Evolutionary conservation across 1,140 invertebrate species (phyloP).

Genomic region (Branchinecta lindahli): DNA sequence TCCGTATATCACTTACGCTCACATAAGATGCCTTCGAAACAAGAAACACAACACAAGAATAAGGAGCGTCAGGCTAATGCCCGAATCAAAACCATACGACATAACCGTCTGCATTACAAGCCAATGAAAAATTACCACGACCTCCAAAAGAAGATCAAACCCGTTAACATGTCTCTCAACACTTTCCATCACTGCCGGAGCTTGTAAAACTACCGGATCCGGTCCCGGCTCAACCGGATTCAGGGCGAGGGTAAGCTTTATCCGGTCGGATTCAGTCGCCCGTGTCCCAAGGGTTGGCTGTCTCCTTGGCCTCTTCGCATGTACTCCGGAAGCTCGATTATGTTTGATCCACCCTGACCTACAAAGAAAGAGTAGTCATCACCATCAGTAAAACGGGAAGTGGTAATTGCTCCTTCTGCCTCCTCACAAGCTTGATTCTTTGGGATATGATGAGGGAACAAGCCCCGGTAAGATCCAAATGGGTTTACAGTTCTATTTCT

Average conservation of each 20-base stretch:
- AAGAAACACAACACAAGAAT: neutral
- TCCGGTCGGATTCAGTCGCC: neutral
- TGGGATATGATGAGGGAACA: too few species aligned
- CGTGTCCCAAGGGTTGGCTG: neutral
- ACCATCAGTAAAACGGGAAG: too few species aligned
- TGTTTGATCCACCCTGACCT: conserved; percentile 1
- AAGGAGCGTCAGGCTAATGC: neutral
- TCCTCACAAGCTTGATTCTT: too few species aligned
- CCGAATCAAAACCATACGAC: neutral
- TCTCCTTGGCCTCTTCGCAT: neutral
- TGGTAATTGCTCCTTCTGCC: too few species aligned
- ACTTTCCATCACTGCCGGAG: neutral
- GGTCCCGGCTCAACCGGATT: too few species aligned
- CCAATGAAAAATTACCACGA: neutral
- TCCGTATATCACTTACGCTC: neutral
- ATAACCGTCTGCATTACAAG: neutral
- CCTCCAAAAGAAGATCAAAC: neutral
- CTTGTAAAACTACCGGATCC: too few species aligned
- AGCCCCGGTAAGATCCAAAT: too few species aligned
- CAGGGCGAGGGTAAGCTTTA: too few species aligned
- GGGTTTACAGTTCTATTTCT: too few species aligned
- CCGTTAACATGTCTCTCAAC: neutral
- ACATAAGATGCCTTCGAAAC: neutral
- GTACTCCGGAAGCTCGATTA: neutral
- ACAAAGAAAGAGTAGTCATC: too few species aligned